These are phyloP conservation scores for Hypomecis punctinalis DNA, from an alignment of 2,888 invertebrate species.

Conservation along the genomic window DNA sequence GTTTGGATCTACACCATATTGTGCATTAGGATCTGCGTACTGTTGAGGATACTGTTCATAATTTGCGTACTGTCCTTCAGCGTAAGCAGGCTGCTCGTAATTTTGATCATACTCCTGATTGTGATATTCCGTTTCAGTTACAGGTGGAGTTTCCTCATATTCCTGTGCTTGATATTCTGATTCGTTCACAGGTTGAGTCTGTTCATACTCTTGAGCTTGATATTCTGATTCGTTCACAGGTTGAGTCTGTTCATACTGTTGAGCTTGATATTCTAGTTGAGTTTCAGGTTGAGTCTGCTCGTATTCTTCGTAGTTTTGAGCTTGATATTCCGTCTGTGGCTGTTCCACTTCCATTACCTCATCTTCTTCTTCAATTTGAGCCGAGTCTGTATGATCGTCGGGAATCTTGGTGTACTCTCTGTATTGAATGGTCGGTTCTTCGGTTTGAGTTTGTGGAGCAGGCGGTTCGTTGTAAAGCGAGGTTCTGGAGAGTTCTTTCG, in stretches of 20 bases:
- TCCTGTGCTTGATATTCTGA: slow-evolving; percentile 45
- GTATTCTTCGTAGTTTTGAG: slow-evolving; percentile 51
- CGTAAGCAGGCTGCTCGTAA: slow-evolving; percentile 53
- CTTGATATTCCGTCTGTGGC: slow-evolving; percentile 41
- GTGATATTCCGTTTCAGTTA: slow-evolving; percentile 46
- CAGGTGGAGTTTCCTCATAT: slow-evolving; percentile 46
- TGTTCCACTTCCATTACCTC: slow-evolving; percentile 54
- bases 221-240: slow-evolving; percentile 30
- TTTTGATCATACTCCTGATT: slow-evolving; percentile 53
- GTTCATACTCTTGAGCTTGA: slow-evolving; percentile 46
- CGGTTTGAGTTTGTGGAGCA: slow-evolving; percentile 12
- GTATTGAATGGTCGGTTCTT: slow-evolving; percentile 12
- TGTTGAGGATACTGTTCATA: slow-evolving; percentile 66
- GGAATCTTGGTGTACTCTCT: background rate
- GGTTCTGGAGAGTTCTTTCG: slow-evolving; percentile 50
- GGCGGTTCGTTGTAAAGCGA: slow-evolving; percentile 41
- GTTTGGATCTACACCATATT: slow-evolving; percentile 46
- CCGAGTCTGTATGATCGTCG: slow-evolving; percentile 10
- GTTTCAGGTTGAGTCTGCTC: slow-evolving; percentile 46
- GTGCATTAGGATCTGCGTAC: slow-evolving; percentile 53
- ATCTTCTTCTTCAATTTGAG: slow-evolving; percentile 26
- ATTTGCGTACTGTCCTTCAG: slow-evolving; percentile 66
- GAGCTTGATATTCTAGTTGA: slow-evolving; percentile 46
- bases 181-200: slow-evolving; percentile 34
- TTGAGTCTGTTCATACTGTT: slow-evolving; percentile 52